phyloP scores from a whole-genome alignment of 1,140 invertebrate species.

The Tetramorium alpestre region DNA sequence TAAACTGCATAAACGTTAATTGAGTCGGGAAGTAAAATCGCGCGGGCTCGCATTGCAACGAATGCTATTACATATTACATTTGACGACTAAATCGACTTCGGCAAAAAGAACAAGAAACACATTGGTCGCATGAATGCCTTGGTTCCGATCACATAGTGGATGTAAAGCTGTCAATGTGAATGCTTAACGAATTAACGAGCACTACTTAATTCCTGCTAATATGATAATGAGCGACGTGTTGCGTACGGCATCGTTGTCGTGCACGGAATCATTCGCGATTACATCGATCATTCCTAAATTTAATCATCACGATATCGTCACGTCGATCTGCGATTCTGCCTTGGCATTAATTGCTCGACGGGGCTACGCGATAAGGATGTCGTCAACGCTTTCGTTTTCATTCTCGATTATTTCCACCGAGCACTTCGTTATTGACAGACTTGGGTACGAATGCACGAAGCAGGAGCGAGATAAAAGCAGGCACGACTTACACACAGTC shows the following conservation, averaged over 20 bases:
- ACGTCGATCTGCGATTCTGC: slow-evolving; percentile 1
- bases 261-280: not conserved
- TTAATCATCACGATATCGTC: slow-evolving; percentile 8
- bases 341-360: not conserved
- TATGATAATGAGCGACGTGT: slow-evolving; percentile 5
- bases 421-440: not conserved
- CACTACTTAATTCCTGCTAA: slow-evolving; percentile 10
- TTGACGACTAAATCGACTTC: not conserved
- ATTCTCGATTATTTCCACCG: not conserved
- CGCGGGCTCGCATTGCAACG: not conserved
- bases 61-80: not conserved
- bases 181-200: slow-evolving; percentile 17
- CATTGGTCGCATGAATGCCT: not conserved
- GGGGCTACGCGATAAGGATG: not conserved
- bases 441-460: not conserved
- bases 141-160: not conserved
- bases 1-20: not conserved
- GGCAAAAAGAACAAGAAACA: not conserved
- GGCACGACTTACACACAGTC: not conserved
- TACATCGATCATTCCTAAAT: slow-evolving; percentile 42
- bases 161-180: slow-evolving; percentile 3
- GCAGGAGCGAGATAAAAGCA: slow-evolving; percentile 13
- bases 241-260: not conserved
- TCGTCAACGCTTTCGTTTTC: not conserved
- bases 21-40: not conserved